These are phyloP conservation scores for Acanthococcus lagerstroemiae DNA, from an alignment of 2,888 invertebrate species.

Conservation along the genomic window DNA sequence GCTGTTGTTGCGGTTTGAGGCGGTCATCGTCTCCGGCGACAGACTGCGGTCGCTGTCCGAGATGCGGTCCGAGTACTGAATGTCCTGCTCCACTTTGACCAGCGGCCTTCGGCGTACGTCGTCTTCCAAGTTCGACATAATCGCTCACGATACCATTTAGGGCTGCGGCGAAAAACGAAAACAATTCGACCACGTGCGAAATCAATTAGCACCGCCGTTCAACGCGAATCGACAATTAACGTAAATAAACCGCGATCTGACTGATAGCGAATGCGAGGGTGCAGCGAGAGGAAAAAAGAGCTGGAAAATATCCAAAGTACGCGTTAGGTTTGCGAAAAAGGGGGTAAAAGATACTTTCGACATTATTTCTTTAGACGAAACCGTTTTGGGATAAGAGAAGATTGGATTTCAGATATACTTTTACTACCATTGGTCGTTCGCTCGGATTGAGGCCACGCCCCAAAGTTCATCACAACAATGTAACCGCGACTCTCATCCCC, in stretches of 20 bases:
- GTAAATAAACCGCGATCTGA: not conserved
- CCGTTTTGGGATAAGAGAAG: conserved; percentile 23
- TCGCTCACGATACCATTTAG: not conserved
- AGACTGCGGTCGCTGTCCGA: conserved; percentile 21
- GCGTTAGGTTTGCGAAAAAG: not conserved
- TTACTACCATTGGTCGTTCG: conserved; percentile 24
- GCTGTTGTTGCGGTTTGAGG: conserved; percentile 8
- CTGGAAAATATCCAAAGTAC: not conserved
- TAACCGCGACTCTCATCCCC: conserved; percentile 24
- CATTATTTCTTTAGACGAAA: conserved; percentile 28
- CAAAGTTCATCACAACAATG: conserved; percentile 28
- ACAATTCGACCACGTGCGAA: not conserved
- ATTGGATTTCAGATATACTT: conserved; percentile 27
- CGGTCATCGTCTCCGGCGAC: conserved; percentile 20
- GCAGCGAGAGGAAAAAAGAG: not conserved
- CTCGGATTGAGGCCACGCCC: conserved; percentile 9
- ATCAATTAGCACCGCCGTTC: no score
- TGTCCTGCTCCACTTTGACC: conserved; percentile 10
- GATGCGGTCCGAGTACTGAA: conserved; percentile 13
- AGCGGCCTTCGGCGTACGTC: not conserved
- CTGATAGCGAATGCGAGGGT: not conserved
- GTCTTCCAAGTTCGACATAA: conserved; percentile 10
- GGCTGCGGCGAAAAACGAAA: not conserved
- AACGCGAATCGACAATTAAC: not conserved
- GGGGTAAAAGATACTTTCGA: conserved; percentile 25